Evolutionary conservation across 2,797 vertebrate genomes (phyloP), one percentile per base, ranked within the genome.

Genomic region (Silurus aristotelis): DNA sequence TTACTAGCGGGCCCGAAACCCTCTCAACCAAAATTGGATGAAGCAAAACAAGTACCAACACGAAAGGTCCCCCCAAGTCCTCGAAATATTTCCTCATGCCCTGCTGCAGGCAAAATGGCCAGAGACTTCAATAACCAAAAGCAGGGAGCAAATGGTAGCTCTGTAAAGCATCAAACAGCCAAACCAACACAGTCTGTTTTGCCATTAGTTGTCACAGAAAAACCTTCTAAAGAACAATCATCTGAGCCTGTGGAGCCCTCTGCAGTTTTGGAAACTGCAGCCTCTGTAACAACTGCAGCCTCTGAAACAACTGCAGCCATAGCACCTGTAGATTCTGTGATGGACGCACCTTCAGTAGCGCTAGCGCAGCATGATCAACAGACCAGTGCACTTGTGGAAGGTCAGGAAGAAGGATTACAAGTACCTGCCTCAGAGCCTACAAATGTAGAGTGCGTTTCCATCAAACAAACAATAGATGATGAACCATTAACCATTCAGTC

Each of bases 151-250:
- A 7, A 87, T 80, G 88, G 70, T 73, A 88, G 83, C 20, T 43
- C 88, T 20, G 58, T 38, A 0, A 95, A 92, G 87, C 82, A 25
- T 55, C 83, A 84, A 68, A 82, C 72, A 68, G 15, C 86, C 70
- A 95, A 94, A 88, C 93, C 93, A 22, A 93, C 92, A 31, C 93
- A 94, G 88, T 88, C 93, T 22, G 92, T 93, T 68, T 55, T 83
- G 6, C 93, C 93, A 43, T 92, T 92, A 19, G 75, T 48, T 31
- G 68, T 88, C 22, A 90, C 87, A 46, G 14, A 64, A 19, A 64
- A 86, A 13, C 31, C 48, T 22, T 25, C 82, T 64, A 70, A 58
- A 75, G 43, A 82, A 68, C 79, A 76, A 5, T 31, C 25, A 0
- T 31, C 64, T 61, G 85, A 86, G 20, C 31, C 8, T 43, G 78